Evolutionary conservation across 2,113 vertebrate genomes (phyloP), one percentile per base, ranked within the genome.

Genomic region (Pogonocichla stellata): DNA sequence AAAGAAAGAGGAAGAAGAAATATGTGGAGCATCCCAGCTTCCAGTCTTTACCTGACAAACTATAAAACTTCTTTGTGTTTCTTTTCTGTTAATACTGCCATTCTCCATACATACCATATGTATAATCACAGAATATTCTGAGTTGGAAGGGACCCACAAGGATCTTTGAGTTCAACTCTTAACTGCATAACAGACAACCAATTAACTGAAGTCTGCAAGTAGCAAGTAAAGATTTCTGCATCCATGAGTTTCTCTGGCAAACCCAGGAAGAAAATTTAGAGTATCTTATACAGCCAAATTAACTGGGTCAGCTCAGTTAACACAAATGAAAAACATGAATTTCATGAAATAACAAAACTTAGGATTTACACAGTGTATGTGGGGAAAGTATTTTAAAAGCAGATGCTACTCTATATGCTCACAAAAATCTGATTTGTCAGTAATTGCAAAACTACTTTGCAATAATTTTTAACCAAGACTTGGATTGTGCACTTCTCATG

Each of bases 71-170:
- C 11, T 31, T 10, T 24, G 19, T 38, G 29, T 51, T 81, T 62
- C 56, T 58, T 81, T 33, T 71, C 34, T 74, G 43, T 60, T 75
- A 57, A 7, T 42, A 34, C 34, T 14, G 47, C 17, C 34, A 64
- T 15, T 19, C 31, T 67, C 24, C 0, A 0, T 5, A 62, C 6
- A 43, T 8, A 40, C 4, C 28, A 4, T 4, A 42, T 2, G 6
- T 24, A 72, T 20, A 60, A 67, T 10, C 12, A 60, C 22, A 53
- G 54, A 45, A 86, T 51, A 67, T 67, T 45, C 45, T 36, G 33
- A 45, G 54, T 38, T 60, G 54, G 33, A 60, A 86, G 54, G 33
- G 5, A 60, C 23, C 5, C 45, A 53, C 18, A 36, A 51, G 31
- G 26, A 43, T 23, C 31, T 50, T 4, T 12, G 17, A 67, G 33